Percentiles rank a stretch among this genome's conserved stretches.
phyloP scores from a whole-genome alignment of 2,797 vertebrate species.

The Sebastes kiyomatsui region DNA sequence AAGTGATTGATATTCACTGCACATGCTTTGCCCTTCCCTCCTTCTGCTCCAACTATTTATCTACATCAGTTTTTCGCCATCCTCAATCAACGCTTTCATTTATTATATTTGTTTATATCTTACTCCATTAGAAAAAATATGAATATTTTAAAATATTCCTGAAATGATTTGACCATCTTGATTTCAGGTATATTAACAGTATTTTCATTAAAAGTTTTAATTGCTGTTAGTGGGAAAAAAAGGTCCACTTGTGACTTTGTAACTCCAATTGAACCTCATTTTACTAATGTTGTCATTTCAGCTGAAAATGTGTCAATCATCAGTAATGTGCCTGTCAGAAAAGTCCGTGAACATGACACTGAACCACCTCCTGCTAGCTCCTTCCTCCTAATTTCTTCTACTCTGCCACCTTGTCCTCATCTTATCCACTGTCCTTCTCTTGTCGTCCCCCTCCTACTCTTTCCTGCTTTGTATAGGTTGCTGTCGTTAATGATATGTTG shows the following conservation, averaged over 20 bases:
- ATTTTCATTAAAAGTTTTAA: background rate
- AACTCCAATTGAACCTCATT: background rate
- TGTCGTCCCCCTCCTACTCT: slow-evolving; percentile 16
- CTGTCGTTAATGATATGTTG: slow-evolving; percentile 64
- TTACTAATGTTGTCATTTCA: background rate
- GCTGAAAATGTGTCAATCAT: background rate
- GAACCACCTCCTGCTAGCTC: background rate
- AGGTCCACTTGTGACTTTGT: background rate
- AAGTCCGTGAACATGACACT: background rate
- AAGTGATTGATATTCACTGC: slow-evolving; percentile 24
- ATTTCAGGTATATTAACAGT: background rate
- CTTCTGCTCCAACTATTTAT: background rate
- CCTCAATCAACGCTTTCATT: background rate
- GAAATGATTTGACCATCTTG: background rate
- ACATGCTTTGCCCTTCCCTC: background rate
- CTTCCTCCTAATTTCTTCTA: background rate
- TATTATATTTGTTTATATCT: background rate
- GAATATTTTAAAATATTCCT: background rate
- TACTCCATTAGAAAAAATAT: background rate
- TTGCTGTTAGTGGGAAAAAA: background rate
- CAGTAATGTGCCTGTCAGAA: background rate
- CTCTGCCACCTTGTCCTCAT: background rate
- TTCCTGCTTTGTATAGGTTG: slow-evolving; percentile 28
- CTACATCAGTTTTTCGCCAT: background rate
- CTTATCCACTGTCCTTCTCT: background rate